These are phyloP conservation scores for Drosophila paulistorum DNA, from an alignment of 1,140 invertebrate species.

Conservation along the genomic window DNA sequence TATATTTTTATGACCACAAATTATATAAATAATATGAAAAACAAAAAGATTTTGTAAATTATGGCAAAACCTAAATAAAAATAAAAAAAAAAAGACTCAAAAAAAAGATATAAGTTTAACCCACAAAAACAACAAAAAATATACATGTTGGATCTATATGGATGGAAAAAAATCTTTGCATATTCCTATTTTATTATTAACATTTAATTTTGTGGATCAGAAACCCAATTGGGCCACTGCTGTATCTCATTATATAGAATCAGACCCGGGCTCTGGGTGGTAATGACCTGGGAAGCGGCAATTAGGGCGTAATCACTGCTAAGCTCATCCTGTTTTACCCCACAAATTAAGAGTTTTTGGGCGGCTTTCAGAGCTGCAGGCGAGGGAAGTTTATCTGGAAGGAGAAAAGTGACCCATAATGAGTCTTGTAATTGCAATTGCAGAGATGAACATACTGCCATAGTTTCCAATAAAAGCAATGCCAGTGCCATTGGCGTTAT, in stretches of 20 bases:
- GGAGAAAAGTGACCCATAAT: not conserved
- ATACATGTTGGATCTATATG: slow-evolving; percentile 1
- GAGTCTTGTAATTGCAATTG: not conserved
- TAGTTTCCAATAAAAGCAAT: slow-evolving; percentile 90
- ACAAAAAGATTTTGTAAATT: slow-evolving; percentile 46
- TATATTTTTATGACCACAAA: slow-evolving; percentile 47
- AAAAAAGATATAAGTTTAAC: not conserved
- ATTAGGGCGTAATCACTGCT: slow-evolving; percentile 85
- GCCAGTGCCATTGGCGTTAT: slow-evolving; percentile 87
- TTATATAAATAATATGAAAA: not conserved
- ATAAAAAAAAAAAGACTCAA: slow-evolving; percentile 43
- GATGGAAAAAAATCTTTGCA: not conserved
- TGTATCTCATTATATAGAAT: slow-evolving; percentile 85
- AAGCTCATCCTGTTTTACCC: slow-evolving; percentile 85
- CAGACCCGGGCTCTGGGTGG: slow-evolving; percentile 86
- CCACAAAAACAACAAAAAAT: too few relatives aligned
- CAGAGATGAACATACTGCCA: slow-evolving; percentile 82
- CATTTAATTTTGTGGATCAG: slow-evolving; percentile 48
- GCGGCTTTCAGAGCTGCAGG: slow-evolving; percentile 84
- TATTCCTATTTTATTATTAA: not conserved
- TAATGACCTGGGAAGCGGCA: slow-evolving; percentile 86
- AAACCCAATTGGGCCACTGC: slow-evolving; percentile 77
- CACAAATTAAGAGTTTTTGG: slow-evolving; percentile 86
- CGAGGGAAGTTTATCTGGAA: slow-evolving; percentile 85
- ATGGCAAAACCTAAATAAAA: slow-evolving; percentile 25